These are phyloP conservation scores for Scaptodrosophila lebanonensis DNA, from an alignment of 1,140 invertebrate genomes.

Conservation along the genomic window DNA sequence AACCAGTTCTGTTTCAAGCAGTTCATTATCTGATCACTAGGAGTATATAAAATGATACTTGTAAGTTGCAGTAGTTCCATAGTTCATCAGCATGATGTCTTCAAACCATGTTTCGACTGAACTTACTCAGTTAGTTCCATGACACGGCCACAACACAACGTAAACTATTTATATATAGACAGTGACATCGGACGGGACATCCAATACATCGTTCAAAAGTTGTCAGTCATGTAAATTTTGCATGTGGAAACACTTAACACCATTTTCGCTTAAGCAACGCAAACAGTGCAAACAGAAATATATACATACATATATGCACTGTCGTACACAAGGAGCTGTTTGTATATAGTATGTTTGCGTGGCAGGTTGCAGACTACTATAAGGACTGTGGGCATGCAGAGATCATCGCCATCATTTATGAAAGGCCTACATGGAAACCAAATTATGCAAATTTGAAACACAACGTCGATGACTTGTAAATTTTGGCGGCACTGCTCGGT, in stretches of 20 bases:
- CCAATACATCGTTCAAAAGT: conserved; percentile 65
- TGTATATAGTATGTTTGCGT: too few relatives aligned
- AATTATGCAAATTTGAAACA: conserved; percentile 69
- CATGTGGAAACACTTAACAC: conserved; percentile 74
- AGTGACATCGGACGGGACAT: conserved; percentile 19
- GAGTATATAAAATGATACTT: too few relatives aligned
- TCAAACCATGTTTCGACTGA: too few relatives aligned
- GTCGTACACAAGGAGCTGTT: too few relatives aligned
- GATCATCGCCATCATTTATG: conserved; percentile 57
- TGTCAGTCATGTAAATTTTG: conserved; percentile 70
- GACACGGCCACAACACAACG: conserved; percentile 11
- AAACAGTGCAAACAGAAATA: conserved; percentile 62
- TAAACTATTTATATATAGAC: conserved; percentile 15
- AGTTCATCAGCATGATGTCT: too few relatives aligned
- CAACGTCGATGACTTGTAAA: conserved; percentile 70
- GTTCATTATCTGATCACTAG: too few relatives aligned
- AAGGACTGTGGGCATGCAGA: too few relatives aligned
- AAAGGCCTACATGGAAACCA: conserved; percentile 55
- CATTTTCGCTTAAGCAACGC: conserved; percentile 68
- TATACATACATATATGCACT: not conserved
- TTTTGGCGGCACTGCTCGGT: conserved; percentile 32
- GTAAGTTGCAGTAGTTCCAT: too few relatives aligned
- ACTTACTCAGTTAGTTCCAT: too few relatives aligned
- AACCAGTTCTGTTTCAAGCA: too few relatives aligned
- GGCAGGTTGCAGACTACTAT: too few relatives aligned